Evolutionary conservation across 2,113 vertebrate genomes (phyloP).

Genomic region (Lota lota): DNA sequence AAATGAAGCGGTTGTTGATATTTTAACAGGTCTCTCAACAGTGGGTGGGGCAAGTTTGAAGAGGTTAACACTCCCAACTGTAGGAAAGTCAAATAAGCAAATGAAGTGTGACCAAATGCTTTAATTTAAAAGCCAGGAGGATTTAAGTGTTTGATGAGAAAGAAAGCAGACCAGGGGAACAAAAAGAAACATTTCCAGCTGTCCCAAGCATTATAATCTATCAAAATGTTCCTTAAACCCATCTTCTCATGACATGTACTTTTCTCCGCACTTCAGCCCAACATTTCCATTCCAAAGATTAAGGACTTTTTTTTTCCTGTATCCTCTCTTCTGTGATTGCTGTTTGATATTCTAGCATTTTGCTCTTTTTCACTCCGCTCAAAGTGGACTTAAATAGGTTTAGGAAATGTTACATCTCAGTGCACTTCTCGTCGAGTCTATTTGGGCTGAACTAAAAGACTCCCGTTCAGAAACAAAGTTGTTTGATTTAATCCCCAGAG

Average conservation of each 20-base stretch:
- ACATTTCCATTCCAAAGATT: conserved; percentile 68
- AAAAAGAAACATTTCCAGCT: conserved; percentile 72
- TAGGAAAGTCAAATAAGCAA: conserved; percentile 74
- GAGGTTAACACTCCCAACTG: conserved; percentile 68
- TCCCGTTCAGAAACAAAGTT: conserved; percentile 43
- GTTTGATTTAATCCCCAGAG: conserved; percentile 54
- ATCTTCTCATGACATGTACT: conserved; percentile 67
- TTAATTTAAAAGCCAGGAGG: conserved; percentile 72
- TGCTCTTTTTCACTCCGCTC: conserved; percentile 33
- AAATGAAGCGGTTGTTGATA: conserved; percentile 32
- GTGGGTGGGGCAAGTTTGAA: conserved; percentile 59
- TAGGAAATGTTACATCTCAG: conserved; percentile 59
- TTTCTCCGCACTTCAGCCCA: conserved; percentile 69
- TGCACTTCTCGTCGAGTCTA: conserved; percentile 56
- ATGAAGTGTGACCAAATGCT: conserved; percentile 78
- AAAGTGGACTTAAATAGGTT: conserved; percentile 66
- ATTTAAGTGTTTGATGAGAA: conserved; percentile 78
- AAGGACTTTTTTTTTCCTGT: conserved; percentile 70
- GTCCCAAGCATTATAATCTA: conserved; percentile 68
- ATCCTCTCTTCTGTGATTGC: conserved; percentile 61
- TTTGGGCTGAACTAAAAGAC: conserved; percentile 50
- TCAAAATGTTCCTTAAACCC: conserved; percentile 73
- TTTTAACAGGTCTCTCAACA: conserved; percentile 43
- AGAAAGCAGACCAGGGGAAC: conserved; percentile 67
- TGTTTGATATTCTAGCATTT: conserved; percentile 64